phyloP scores from a whole-genome alignment of 2,113 vertebrate species.

The Pelmatolapia mariae region DNA sequence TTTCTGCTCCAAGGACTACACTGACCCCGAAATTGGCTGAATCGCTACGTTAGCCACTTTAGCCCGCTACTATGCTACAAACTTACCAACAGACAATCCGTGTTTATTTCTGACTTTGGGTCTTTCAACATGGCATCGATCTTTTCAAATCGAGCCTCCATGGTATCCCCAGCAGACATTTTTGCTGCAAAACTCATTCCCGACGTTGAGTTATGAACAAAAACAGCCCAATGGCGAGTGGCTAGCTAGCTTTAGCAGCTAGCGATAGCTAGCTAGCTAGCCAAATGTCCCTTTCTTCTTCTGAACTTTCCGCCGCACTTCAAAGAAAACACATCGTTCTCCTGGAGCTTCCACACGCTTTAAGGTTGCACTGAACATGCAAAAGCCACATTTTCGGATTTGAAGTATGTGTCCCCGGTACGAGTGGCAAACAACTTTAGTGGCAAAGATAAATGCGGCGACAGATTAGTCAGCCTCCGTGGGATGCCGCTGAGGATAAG shows the following conservation, averaged over 20 bases:
- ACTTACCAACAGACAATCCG: conserved; percentile 98
- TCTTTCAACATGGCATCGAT: conserved; percentile 94
- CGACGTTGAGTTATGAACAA: conserved; percentile 22
- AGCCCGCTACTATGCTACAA: conserved; percentile 23
- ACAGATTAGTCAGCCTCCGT: conserved; percentile 68
- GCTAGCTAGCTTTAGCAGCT: conserved; percentile 61
- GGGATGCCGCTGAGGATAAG: conserved; percentile 62
- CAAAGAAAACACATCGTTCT: conserved; percentile 63
- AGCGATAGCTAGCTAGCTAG: conserved; percentile 66
- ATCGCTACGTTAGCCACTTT: conserved; percentile 7
- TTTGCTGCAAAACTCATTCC: conserved; percentile 24
- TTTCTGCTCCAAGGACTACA: conserved; percentile 45
- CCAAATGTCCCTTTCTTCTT: conserved; percentile 64
- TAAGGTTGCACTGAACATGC: conserved; percentile 20
- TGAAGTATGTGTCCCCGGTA: conserved; percentile 3
- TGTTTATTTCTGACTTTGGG: conserved; percentile 96
- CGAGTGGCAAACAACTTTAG: conserved; percentile 52
- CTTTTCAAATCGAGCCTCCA: conserved; percentile 93
- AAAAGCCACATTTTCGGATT: conserved; percentile 64
- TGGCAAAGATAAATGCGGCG: conserved; percentile 55
- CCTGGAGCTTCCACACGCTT: conserved; percentile 26
- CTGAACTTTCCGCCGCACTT: conserved; percentile 49
- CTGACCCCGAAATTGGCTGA: conserved; percentile 41
- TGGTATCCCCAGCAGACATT: conserved; percentile 89
- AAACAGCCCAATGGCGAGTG: conserved; percentile 46